phyloP scores from a whole-genome alignment of 2,888 invertebrate species.

The Cyrtodaria siliqua region DNA sequence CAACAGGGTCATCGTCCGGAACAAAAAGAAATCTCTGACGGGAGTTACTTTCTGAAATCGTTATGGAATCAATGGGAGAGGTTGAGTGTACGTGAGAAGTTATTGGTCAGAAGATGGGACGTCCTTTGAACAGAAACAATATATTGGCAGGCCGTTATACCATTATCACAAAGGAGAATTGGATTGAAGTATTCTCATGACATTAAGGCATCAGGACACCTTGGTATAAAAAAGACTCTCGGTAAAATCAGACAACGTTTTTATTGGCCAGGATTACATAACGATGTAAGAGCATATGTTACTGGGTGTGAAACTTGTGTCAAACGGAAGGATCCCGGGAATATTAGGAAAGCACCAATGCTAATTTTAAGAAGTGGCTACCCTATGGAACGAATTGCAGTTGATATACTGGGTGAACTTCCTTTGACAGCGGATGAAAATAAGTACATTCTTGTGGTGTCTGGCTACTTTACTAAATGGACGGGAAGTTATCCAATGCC shows the following conservation, averaged over 20 bases:
- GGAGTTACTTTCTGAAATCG: conserved; percentile 12
- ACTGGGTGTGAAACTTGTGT: conserved; percentile 16
- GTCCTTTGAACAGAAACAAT: neutral
- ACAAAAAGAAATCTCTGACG: neutral
- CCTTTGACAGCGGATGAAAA: conserved; percentile 42
- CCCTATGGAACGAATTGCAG: conserved; percentile 46
- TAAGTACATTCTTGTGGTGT: conserved; percentile 49
- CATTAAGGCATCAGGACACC: conserved; percentile 18
- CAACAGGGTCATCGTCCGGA: neutral
- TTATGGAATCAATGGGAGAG: conserved; percentile 2
- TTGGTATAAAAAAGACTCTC: conserved; percentile 18
- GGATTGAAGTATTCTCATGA: conserved; percentile 27
- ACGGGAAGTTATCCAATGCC: conserved; percentile 44
- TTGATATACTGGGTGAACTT: conserved; percentile 36
- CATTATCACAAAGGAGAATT: conserved; percentile 1
- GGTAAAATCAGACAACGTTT: conserved; percentile 5
- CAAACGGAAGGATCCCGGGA: conserved; percentile 8
- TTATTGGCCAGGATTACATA: conserved; percentile 23
- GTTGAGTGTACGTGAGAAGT: neutral
- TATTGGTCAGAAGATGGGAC: conserved; percentile 16
- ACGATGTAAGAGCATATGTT: conserved; percentile 17
- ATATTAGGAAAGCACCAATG: conserved; percentile 18
- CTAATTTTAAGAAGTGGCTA: conserved; percentile 11
- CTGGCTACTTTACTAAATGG: conserved; percentile 59
- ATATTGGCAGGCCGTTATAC: conserved; percentile 12